Evolutionary conservation across 2,888 invertebrate species (phyloP), one percentile per base, ranked within the genome.

Genomic region (Aspidiotus rigidus): DNA sequence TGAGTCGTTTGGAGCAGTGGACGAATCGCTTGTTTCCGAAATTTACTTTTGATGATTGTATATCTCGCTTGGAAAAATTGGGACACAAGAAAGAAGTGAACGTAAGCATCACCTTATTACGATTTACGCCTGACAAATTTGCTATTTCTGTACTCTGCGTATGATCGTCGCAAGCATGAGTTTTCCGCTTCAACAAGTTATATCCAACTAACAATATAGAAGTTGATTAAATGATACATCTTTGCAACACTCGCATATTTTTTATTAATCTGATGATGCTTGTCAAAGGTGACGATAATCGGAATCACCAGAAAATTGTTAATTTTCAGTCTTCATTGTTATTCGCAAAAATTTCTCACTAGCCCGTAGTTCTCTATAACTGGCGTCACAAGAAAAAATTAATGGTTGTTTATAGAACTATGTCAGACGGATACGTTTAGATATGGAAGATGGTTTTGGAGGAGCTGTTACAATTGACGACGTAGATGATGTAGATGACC

Each of bases 1-100:
- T 98, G 80, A 86, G 88, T 69, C 86, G 85, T 70, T 77, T 96
- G 69, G 92, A 96, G 75, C 93, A 96, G 76, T 98, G 97, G 97
- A 89, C 88, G 0, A 94, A 96, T 78, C 82, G 95, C 63, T 79
- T 98, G 73, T 95, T 88, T 79, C 96, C 97, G 0, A 91, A 89
- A 76, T 88, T 88, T 76, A 84, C 86, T 13, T 97, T 96, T 79
- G 89, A 89, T 76, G 93, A 95, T 77, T 87, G 90, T 72, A 78
- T 96, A 5, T 82, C 83, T n/a, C 83, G 84, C 76, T 80, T 88
- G 17, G 95, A 95, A 77, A 86, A 85, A 71, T 81, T 97, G 1
- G 95, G 95, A 0, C 82, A 83, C 63, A 95, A 93, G 76, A 89
- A 85, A 75, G 82, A 85, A 57, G 84, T 94, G 13, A 86, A 88